Conservation (phyloP, 2,888 invertebrate species). For the Apodemia zela region DNA sequence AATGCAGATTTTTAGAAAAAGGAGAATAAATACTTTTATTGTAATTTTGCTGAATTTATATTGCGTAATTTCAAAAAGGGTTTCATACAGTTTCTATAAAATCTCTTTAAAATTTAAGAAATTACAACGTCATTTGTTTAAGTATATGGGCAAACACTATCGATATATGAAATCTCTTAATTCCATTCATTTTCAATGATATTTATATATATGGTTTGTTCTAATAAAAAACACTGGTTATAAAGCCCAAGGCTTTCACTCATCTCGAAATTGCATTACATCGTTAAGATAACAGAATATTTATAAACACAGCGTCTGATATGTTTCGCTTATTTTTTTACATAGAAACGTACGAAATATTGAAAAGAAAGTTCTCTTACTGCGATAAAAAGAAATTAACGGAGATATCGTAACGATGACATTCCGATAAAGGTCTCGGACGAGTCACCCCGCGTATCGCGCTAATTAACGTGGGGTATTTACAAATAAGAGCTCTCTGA, state of each 20-base stretch:
- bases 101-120: too few relatives aligned
- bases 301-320: not conserved
- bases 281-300: not conserved
- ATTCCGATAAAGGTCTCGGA: constrained; percentile 34
- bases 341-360: constrained; percentile 2
- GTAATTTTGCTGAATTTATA: too few relatives aligned
- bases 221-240: not conserved
- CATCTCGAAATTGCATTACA: not conserved
- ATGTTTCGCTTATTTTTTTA: not conserved
- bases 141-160: not conserved
- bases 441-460: constrained; percentile 39
- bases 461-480: constrained; percentile 57
- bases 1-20: too few relatives aligned
- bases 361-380: constrained; percentile 13
- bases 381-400: constrained; percentile 18
- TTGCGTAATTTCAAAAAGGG: too few relatives aligned
- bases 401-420: constrained; percentile 34
- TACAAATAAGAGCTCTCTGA: constrained; percentile 58
- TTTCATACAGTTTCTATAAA: too few relatives aligned
- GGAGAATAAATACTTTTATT: too few relatives aligned
- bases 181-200: not conserved
- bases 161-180: not conserved
- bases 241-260: not conserved
- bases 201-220: not conserved
- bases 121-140: not conserved